Base-by-base conservation (phyloP, 2,797 vertebrate species). In the Siniperca scherzeri region DNA sequence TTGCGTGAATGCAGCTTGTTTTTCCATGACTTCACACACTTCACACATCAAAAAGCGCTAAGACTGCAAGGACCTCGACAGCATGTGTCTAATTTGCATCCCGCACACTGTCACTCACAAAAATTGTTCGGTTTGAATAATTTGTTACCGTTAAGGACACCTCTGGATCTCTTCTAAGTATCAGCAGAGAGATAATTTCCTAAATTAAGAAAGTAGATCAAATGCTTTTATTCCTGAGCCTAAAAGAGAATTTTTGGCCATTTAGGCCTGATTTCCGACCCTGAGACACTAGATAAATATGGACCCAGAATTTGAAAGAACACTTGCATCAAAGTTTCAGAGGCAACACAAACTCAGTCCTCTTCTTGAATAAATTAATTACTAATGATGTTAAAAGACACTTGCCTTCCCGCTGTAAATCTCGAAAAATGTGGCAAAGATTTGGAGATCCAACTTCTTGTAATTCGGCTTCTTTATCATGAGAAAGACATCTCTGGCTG, bases 381-480 rank as follows among this genome's bases (percentile, higher is more conserved):
- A 48, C 4, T 21, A 1, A 22, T 52, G 3, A 5, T 11, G 7
- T 11, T 62, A 40, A 70, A 36, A 73, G 4, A 74, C 25, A 91
- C 95, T 93, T 91, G 95, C 98, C 96, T 99, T 99, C 71, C 98
- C 98, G 83, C 98, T 99, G 93, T 99, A 99, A 94, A 99, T 99
- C 95, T 99, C 98, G 95, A 99, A 99, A 95, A 99, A 99, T 0
- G 98, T 99, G 90, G 98, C 97, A 90, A 96, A 99, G 52, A 99
- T 97, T 93, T 99, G 98, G 90, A 99, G 97, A 91, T 99, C 98
- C 93, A 99, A 70, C 94, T 99, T 99, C 93, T 98, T 99, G 94
- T 98, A 98, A 86, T 96, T 97, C 82, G 97, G 97, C 78, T 99
- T 99, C 95, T 98, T 99, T 71, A 98, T 83, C 98, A 99, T 99